A percentile compares a stretch with the other conserved stretches of the same genome.
Evolutionary conservation across 2,888 invertebrate genomes (phyloP).

Genomic region (Calephelis perditalis): DNA sequence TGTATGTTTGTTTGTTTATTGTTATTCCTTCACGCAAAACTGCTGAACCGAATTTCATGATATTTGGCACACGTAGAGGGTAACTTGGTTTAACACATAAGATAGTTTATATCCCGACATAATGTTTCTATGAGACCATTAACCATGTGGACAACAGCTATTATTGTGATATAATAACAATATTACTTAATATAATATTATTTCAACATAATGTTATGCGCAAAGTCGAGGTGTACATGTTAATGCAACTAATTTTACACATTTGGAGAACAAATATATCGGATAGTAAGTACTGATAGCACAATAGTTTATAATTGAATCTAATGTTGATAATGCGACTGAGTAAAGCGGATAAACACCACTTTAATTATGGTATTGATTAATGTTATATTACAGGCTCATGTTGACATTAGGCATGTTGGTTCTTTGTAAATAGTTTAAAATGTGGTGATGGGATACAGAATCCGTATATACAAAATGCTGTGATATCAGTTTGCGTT

Average conservation of each 20-base stretch:
- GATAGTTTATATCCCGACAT: no score
- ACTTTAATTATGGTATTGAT: slow-evolving; percentile 12
- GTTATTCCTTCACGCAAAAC: no score
- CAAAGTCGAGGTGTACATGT: background rate
- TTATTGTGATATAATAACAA: no score
- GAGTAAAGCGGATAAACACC: slow-evolving; percentile 33
- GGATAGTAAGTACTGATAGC: slow-evolving; percentile 41
- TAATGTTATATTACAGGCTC: slow-evolving; percentile 12
- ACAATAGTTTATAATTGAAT: slow-evolving; percentile 37
- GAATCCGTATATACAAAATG: slow-evolving; percentile 59
- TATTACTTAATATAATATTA: no score
- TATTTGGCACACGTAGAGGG: no score
- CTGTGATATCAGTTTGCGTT: slow-evolving; percentile 74
- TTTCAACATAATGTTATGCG: no score
- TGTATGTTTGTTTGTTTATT: no score
- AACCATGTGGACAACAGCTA: no score
- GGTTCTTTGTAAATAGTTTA: slow-evolving; percentile 40
- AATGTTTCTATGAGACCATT: no score
- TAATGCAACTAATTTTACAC: slow-evolving; percentile 20
- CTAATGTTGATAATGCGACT: slow-evolving; percentile 55
- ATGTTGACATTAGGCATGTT: slow-evolving; percentile 13
- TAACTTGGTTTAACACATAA: no score
- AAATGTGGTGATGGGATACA: slow-evolving; percentile 43
- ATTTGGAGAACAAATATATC: slow-evolving; percentile 30
- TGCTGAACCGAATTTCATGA: no score